Percentiles rank a stretch among this genome's conserved stretches.
Conservation (phyloP, 2,113 vertebrate species). For the Tonatia bakeri region DNA sequence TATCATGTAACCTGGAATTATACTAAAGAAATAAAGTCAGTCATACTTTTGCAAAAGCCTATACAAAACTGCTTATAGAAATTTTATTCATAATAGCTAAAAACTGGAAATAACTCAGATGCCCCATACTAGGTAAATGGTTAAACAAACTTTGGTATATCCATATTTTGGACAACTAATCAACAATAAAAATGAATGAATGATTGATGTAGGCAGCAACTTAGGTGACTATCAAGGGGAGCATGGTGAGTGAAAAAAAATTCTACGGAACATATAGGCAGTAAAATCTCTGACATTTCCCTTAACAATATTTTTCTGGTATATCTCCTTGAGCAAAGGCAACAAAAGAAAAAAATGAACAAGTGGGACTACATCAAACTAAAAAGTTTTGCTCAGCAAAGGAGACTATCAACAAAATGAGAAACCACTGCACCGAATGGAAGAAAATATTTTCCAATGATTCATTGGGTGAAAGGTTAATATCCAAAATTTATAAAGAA, state of each 20-base stretch:
- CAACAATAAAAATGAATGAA: not conserved
- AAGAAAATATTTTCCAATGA: too few relatives aligned
- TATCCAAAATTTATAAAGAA: too few relatives aligned
- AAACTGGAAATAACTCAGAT: not conserved
- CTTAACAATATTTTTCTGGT: too few relatives aligned
- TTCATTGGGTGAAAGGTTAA: too few relatives aligned
- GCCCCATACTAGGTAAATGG: not conserved
- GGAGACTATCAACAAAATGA: too few relatives aligned
- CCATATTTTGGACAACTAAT: not conserved
- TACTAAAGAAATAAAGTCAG: not conserved
- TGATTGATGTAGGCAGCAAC: not conserved
- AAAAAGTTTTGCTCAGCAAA: too few relatives aligned
- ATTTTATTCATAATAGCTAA: not conserved
- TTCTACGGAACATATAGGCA: too few relatives aligned
- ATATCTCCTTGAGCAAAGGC: too few relatives aligned
- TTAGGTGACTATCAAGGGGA: not conserved
- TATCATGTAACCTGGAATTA: not conserved
- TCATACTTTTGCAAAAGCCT: not conserved
- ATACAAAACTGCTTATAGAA: not conserved
- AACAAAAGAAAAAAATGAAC: too few relatives aligned
- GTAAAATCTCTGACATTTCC: too few relatives aligned
- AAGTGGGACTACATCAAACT: too few relatives aligned
- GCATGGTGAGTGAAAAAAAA: not conserved
- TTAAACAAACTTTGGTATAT: not conserved
- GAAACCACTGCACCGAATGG: too few relatives aligned